Percentiles rank a stretch among this genome's conserved stretches.
These are phyloP conservation scores for Zaprionus nigranus DNA, from an alignment of 1,140 invertebrate species.

Conservation along the genomic window DNA sequence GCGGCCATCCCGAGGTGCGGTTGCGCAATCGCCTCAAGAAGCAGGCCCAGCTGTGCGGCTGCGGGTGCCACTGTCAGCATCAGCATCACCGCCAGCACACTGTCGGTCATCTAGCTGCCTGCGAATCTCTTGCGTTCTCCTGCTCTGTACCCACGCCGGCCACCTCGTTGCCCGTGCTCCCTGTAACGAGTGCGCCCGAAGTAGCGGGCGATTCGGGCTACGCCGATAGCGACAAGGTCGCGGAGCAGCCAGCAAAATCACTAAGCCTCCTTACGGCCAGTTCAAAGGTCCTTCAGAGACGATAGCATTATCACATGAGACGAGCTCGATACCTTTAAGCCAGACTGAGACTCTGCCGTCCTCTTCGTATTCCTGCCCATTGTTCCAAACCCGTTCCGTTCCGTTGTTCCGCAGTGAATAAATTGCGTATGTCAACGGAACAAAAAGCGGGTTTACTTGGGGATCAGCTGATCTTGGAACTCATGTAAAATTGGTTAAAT, in stretches of 20 bases:
- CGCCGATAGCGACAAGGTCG: background rate
- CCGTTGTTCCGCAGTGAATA: too few species aligned
- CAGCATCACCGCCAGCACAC: background rate
- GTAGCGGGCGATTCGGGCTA: background rate
- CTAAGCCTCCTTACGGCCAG: background rate
- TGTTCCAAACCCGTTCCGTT: too few species aligned
- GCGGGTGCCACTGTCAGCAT: background rate
- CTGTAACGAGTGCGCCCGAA: background rate
- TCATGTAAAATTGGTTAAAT: background rate
- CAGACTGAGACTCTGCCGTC: background rate
- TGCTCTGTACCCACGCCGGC: background rate
- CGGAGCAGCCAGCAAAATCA: background rate
- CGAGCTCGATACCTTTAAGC: too few species aligned
- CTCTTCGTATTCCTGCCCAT: background rate
- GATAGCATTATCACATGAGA: background rate
- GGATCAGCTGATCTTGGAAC: too few species aligned
- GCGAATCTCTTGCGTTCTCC: background rate
- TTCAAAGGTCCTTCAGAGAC: background rate
- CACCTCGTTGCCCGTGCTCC: background rate
- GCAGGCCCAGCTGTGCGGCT: constrained; percentile 10
- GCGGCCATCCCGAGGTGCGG: constrained; percentile 91
- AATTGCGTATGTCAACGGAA: background rate
- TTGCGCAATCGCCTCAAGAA: constrained; percentile 84
- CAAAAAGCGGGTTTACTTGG: background rate
- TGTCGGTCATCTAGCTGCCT: background rate